Evolutionary conservation across 2,888 invertebrate species (phyloP), one percentile per base, ranked within the genome.

Genomic region (Mythimna ferrago): DNA sequence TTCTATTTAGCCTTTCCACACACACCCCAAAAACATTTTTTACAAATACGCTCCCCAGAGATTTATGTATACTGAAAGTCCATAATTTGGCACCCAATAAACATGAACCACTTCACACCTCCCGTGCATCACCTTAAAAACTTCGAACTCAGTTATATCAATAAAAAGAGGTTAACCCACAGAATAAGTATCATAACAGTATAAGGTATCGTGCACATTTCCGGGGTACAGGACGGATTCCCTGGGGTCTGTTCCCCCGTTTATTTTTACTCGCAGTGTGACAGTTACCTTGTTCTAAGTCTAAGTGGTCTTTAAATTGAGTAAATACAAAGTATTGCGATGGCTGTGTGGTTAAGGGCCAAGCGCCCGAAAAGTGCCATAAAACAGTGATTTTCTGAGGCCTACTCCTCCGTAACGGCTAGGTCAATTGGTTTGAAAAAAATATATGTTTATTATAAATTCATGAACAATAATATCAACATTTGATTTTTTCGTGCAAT

Each of bases 111-210:
- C 5, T 38, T 26, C 53, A 19, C 63, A 71, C 38, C 60, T 41
- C 16, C 41, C 48, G 57, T 51, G 44, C 7, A 38, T 78, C 51
- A 68, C 35, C 66, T 61, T 72, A 57, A 65, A 68, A 75, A 69
- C 62, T 72, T 66, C 21, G 16, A 65, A 71, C 65, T 44, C 56
- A 68, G 53, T 73, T 81, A 67, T 76, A 81, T 75, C 78, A 85
- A 81, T 86, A 86, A 68, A 78, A 76, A 78, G 61, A 66, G 71
- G 63, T 82, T 80, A 51, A 73, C 75, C 73, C 71, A 0, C 6
- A 35, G 73, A 78, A 66, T 65, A 67, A 73, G 73, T 82, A 72
- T 81, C 58, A 76, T 74, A 80, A 66, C 32, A 32, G 66, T 76
- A 71, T 71, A 65, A 65, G 66, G 71, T 67, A 64, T 65, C 63